phyloP scores from a whole-genome alignment of 2,797 vertebrate genomes.

The Acrossocheilus fasciatus region DNA sequence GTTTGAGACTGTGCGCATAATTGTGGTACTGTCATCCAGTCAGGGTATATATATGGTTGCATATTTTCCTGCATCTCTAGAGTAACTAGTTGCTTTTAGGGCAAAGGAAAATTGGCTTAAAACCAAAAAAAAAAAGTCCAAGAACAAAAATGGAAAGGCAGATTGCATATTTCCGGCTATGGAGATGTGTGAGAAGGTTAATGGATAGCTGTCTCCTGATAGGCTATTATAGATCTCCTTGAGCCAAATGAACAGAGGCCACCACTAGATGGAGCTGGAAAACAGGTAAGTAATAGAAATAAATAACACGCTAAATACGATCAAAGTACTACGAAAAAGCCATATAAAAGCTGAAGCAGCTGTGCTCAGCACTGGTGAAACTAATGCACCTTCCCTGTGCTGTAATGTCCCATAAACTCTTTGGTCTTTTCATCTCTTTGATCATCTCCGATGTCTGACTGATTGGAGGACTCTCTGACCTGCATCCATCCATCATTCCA shows the following conservation, averaged over 20 bases:
- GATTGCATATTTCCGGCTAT: neutral
- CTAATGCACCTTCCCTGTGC: neutral
- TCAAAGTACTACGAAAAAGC: neutral
- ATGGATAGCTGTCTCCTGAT: neutral
- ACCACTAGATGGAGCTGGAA: constrained; percentile 29
- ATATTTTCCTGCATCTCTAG: neutral
- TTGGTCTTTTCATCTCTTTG: constrained; percentile 19
- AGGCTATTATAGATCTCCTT: neutral
- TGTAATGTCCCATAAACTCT: constrained; percentile 13
- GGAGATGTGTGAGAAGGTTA: neutral
- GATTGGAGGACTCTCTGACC: constrained; percentile 19
- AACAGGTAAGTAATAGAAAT: constrained; percentile 9
- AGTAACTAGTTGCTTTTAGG: neutral
- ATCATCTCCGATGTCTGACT: constrained; percentile 13
- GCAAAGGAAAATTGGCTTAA: neutral
- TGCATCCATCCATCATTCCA: constrained; percentile 23
- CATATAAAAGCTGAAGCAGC: neutral
- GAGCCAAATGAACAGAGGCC: neutral
- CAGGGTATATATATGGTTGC: neutral
- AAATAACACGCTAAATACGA: neutral
- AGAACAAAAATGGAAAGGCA: neutral
- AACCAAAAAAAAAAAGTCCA: neutral
- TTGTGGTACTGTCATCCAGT: neutral
- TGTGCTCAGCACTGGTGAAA: neutral
- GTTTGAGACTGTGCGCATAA: neutral